Evolutionary conservation across 2,113 vertebrate species (phyloP).

Genomic region (Eonycteris spelaea): DNA sequence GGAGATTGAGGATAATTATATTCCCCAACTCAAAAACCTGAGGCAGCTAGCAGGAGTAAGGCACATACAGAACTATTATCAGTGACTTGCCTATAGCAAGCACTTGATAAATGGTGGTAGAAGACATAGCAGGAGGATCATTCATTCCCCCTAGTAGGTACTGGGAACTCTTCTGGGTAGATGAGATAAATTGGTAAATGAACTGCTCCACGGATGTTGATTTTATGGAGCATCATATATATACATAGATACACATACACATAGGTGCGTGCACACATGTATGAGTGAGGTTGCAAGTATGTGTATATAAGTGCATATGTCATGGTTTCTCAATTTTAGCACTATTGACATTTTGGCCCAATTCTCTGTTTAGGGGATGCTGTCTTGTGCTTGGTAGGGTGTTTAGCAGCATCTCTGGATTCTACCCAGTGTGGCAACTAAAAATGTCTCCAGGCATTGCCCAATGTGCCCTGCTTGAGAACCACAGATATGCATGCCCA

Average conservation of each 20-base stretch:
- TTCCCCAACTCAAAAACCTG: background rate
- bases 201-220: background rate
- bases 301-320: no score
- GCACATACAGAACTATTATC: background rate
- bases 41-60: background rate
- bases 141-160: background rate
- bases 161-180: background rate
- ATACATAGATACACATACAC: no score
- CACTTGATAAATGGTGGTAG: no score
- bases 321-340: background rate
- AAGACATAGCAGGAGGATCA: background rate
- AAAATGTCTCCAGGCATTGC: no score
- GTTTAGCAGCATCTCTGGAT: background rate
- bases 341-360: background rate
- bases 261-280: background rate
- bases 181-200: background rate
- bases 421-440: background rate
- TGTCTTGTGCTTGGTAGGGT: background rate
- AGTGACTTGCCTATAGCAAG: background rate
- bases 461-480: background rate
- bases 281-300: background rate
- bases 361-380: background rate
- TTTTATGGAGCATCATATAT: background rate
- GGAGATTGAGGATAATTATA: background rate
- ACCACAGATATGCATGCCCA: background rate